Conservation (phyloP, 2,888 invertebrate species). For the Catocala sponsa region DNA sequence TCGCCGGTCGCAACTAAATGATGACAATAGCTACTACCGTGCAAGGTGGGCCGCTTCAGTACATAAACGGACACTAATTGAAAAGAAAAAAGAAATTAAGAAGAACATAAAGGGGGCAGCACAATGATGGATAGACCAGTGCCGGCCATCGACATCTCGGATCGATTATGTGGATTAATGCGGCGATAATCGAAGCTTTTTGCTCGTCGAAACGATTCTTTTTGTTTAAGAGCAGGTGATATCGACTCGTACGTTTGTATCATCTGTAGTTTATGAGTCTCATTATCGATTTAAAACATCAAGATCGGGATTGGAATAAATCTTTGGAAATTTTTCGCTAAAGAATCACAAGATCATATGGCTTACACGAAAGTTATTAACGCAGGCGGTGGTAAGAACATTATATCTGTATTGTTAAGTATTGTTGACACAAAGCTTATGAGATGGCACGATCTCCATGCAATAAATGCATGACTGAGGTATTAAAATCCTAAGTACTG, state of each 20-base stretch:
- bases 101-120: constrained; percentile 41
- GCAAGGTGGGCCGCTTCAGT: constrained; percentile 56
- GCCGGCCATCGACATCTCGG: constrained; percentile 55
- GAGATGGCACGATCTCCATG: constrained; percentile 15
- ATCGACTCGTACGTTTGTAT: constrained; percentile 48
- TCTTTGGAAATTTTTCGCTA: constrained; percentile 37
- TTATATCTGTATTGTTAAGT: background rate
- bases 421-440: constrained; percentile 14
- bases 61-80: constrained; percentile 56
- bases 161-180: constrained; percentile 76
- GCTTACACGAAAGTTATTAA: too few species aligned
- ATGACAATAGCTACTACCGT: constrained; percentile 29
- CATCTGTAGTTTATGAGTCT: constrained; percentile 52
- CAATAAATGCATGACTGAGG: constrained; percentile 32
- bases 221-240: constrained; percentile 69
- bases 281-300: constrained; percentile 54
- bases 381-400: too few species aligned
- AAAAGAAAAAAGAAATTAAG: constrained; percentile 49
- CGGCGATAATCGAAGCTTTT: constrained; percentile 72
- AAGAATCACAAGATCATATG: too few species aligned
- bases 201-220: constrained; percentile 54
- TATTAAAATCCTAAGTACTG: constrained; percentile 29
- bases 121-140: constrained; percentile 69
- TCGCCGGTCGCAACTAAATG: too few species aligned
- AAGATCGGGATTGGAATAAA: constrained; percentile 48